Conservation (phyloP, 37 sponge, comb jelly and placozoan genomes). For the Aphrocallistes beatrix region DNA sequence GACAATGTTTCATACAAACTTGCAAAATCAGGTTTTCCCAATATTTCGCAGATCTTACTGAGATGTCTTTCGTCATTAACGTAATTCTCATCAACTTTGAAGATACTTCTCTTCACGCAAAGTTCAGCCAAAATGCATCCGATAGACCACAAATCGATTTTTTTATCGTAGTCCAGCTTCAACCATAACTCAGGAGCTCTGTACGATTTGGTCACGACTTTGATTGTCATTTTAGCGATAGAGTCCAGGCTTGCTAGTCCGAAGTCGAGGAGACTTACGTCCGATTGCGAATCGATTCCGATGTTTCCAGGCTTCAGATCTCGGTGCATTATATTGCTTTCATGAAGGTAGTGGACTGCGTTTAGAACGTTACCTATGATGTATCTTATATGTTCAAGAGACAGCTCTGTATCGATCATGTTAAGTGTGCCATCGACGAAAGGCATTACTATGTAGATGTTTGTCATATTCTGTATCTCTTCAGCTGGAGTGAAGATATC, state of each 20-base stretch:
- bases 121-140: slow-evolving; percentile 2
- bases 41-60: background rate
- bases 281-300: background rate
- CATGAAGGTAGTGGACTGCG: background rate
- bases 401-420: background rate
- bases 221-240: background rate
- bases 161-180: background rate
- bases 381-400: background rate
- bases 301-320: slow-evolving; percentile 12
- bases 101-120: background rate
- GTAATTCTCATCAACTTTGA: background rate
- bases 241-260: background rate
- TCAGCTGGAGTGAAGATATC: background rate
- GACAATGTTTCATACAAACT: background rate
- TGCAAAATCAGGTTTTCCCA: background rate
- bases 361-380: background rate
- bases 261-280: background rate
- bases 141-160: background rate
- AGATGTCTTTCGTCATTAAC: slow-evolving; percentile 3
- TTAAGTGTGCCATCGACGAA: background rate
- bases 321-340: slow-evolving; percentile 5
- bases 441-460: background rate
- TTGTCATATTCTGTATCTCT: background rate
- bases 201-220: background rate
- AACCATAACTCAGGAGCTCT: slow-evolving; percentile 14